phyloP scores from a whole-genome alignment of 1,140 invertebrate genomes.

The Chrysomallon squamiferum region DNA sequence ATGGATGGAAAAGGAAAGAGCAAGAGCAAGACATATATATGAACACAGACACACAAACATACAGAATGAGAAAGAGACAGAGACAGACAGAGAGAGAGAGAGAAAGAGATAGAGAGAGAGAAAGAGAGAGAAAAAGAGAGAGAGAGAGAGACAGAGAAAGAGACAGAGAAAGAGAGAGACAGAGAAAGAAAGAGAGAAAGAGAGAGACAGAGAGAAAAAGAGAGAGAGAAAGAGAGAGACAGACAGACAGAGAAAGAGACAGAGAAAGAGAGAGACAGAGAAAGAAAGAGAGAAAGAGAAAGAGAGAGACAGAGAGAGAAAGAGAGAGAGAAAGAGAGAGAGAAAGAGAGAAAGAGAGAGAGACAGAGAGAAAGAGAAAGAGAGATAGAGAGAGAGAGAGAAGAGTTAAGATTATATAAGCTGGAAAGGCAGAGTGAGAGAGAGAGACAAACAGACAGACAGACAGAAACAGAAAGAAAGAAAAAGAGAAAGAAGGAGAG shows the following conservation, averaged over 20 bases:
- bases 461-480: no score
- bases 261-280: not conserved
- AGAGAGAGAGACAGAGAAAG: not conserved
- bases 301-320: not conserved
- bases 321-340: not conserved
- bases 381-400: no score
- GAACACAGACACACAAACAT: no score
- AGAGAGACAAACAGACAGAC: no score
- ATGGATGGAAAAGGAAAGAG: not conserved
- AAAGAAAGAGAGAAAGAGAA: not conserved
- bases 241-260: not conserved
- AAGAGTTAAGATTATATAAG: not conserved
- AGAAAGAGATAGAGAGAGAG: no score
- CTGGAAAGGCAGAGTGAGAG: no score
- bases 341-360: conserved; percentile 1
- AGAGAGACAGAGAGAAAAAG: no score
- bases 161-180: not conserved
- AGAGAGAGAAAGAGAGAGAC: not conserved
- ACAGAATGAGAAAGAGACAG: not conserved
- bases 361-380: no score
- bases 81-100: not conserved
- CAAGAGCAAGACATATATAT: not conserved
- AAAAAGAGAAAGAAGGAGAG: no score
- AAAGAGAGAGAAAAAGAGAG: not conserved
- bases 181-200: not conserved